A percentile compares a stretch with the other conserved stretches of the same genome.
phyloP scores from a whole-genome alignment of 2,113 vertebrate species.

The Cryptomyrus ogoouensis region DNA sequence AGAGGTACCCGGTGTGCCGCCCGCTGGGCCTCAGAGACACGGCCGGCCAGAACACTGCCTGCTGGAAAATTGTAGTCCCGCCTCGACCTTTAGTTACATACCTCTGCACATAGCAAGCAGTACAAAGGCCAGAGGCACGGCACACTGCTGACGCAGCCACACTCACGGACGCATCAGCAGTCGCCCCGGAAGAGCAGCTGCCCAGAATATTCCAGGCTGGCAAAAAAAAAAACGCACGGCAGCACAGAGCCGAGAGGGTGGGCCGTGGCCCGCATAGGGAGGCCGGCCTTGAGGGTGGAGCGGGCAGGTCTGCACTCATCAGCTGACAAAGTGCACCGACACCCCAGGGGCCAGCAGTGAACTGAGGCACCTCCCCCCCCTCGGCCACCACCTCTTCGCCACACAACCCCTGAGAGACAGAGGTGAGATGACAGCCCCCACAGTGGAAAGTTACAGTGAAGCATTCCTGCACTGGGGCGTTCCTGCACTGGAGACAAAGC shows the following conservation, averaged over 20 bases:
- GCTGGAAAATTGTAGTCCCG: conserved; percentile 50
- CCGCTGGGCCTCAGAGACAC: conserved; percentile 33
- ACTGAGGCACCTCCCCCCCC: neutral
- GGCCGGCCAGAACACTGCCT: conserved; percentile 44
- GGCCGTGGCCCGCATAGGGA: neutral
- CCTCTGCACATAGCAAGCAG: conserved; percentile 62
- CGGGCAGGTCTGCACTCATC: neutral
- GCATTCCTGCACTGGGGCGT: neutral
- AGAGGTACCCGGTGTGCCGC: conserved; percentile 33
- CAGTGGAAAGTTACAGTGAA: neutral
- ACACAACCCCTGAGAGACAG: neutral
- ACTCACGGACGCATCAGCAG: conserved; percentile 26
- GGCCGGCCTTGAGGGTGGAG: neutral
- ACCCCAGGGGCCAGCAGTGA: neutral
- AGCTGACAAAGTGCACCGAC: neutral
- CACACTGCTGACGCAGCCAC: conserved; percentile 34
- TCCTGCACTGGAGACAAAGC: neutral
- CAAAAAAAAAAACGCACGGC: conserved; percentile 13
- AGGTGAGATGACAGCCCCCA: neutral
- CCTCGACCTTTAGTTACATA: conserved; percentile 64
- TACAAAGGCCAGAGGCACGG: conserved; percentile 47
- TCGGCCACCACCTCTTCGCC: neutral
- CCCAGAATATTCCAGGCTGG: conserved; percentile 34
- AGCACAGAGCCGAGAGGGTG: neutral
- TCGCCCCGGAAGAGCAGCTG: conserved; percentile 32